These are phyloP conservation scores for Lerista edwardsae DNA, from an alignment of 2,797 vertebrate genomes.

Conservation along the genomic window DNA sequence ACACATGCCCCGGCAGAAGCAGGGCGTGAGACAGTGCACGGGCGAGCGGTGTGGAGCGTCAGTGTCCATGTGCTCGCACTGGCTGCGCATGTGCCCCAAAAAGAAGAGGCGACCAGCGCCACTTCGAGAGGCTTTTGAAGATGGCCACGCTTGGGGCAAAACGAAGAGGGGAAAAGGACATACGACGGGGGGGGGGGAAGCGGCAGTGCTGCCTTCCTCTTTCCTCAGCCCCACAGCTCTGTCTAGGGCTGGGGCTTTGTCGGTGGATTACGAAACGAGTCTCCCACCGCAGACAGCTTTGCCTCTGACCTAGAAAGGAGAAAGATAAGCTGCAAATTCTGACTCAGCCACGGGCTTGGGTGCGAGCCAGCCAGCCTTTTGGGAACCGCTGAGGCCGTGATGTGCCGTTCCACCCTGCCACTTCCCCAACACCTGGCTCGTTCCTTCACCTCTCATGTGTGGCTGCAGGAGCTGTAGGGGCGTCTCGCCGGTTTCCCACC, in stretches of 20 bases:
- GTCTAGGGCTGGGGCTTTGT: not conserved
- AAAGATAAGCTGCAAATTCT: conserved; percentile 4
- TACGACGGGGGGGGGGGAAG: no score
- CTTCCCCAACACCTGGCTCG: no score
- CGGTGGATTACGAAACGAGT: conserved; percentile 42
- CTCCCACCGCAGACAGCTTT: conserved; percentile 26
- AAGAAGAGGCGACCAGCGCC: no score
- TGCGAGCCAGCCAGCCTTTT: not conserved
- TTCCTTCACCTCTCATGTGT: not conserved
- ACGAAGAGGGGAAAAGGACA: no score
- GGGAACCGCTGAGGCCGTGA: not conserved
- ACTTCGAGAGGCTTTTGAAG: no score
- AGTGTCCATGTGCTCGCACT: no score
- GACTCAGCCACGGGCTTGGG: conserved; percentile 40
- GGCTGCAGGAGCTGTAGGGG: not conserved
- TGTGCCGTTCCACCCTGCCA: not conserved
- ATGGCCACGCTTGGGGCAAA: no score
- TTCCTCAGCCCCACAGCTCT: not conserved
- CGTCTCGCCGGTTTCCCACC: no score
- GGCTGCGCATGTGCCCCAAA: no score
- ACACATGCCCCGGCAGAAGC: no score
- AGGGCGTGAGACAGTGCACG: no score
- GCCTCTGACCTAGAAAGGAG: conserved; percentile 54
- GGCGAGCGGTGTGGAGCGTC: no score
- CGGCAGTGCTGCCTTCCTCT: not conserved